Percentiles rank a stretch among this genome's conserved stretches.
phyloP scores from a whole-genome alignment of 2,797 vertebrate genomes.

The Acrossocheilus fasciatus region DNA sequence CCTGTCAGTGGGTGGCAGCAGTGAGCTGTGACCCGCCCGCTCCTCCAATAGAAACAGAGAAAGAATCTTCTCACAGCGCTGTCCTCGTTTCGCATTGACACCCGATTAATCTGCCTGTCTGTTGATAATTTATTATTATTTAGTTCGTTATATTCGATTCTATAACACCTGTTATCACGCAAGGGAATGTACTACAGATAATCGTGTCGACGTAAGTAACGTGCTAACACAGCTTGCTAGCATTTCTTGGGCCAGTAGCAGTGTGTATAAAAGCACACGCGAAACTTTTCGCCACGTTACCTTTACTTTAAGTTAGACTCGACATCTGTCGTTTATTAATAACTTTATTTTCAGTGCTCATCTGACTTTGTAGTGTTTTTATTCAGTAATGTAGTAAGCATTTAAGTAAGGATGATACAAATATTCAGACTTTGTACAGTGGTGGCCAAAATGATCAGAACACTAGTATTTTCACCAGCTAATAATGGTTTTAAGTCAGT shows the following conservation, averaged over 20 bases:
- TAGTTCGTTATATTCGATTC: not conserved
- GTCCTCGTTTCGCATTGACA: not conserved
- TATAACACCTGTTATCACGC: not conserved
- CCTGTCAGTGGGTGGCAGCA: not conserved
- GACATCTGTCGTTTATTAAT: not conserved
- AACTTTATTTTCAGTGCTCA: not conserved
- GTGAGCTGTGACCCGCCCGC: not conserved
- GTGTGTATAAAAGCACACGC: not conserved
- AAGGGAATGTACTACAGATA: constrained; percentile 21
- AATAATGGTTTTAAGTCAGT: no score
- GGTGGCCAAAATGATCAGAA: not conserved
- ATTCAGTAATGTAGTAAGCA: not conserved
- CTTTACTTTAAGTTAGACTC: not conserved
- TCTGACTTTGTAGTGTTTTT: not conserved
- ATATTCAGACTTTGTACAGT: not conserved
- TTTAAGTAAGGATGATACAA: not conserved
- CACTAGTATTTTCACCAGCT: not conserved
- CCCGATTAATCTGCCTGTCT: accelerated
- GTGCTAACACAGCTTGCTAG: not conserved
- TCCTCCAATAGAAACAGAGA: not conserved
- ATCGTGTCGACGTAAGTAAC: constrained; percentile 31
- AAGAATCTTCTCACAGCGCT: not conserved
- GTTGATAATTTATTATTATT: not conserved
- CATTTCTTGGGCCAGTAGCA: not conserved
- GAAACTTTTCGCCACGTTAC: constrained; percentile 27